Conservation (phyloP, 2,797 vertebrate genomes). For the Coregonus ussuriensis region DNA sequence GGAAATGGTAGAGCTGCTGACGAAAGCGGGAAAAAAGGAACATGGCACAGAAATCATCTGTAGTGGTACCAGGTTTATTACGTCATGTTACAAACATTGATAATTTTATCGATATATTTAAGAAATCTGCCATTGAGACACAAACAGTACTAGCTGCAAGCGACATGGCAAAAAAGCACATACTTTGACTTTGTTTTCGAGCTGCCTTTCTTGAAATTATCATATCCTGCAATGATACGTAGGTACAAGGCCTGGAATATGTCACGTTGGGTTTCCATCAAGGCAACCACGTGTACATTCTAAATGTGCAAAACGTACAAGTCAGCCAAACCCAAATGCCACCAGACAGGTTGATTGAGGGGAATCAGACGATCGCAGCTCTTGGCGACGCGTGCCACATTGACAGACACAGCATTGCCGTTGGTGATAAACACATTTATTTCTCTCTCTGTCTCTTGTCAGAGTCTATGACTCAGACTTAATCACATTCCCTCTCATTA, state of each 20-base stretch:
- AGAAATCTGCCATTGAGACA: not conserved
- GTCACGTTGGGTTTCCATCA: not conserved
- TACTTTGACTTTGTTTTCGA: not conserved
- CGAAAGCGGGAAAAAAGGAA: not conserved
- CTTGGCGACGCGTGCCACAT: not conserved
- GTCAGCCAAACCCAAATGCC: not conserved
- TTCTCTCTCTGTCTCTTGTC: not conserved
- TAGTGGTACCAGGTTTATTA: not conserved
- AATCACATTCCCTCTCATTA: too few relatives aligned
- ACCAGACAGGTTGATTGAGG: not conserved
- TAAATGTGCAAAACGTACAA: not conserved
- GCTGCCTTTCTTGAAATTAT: not conserved
- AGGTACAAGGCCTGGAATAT: not conserved
- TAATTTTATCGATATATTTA: not conserved
- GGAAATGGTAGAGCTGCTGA: not conserved
- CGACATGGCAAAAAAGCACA: not conserved
- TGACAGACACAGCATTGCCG: not conserved
- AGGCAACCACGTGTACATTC: not conserved
- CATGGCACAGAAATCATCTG: not conserved
- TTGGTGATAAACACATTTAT: not conserved
- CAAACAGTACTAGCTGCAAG: not conserved
- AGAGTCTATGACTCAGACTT: too few relatives aligned
- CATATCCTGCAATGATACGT: not conserved
- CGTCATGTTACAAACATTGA: not conserved
- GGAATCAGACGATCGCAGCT: not conserved